These are phyloP conservation scores for Platycnemis pennipes DNA, from an alignment of 2,888 invertebrate genomes.

Conservation along the genomic window DNA sequence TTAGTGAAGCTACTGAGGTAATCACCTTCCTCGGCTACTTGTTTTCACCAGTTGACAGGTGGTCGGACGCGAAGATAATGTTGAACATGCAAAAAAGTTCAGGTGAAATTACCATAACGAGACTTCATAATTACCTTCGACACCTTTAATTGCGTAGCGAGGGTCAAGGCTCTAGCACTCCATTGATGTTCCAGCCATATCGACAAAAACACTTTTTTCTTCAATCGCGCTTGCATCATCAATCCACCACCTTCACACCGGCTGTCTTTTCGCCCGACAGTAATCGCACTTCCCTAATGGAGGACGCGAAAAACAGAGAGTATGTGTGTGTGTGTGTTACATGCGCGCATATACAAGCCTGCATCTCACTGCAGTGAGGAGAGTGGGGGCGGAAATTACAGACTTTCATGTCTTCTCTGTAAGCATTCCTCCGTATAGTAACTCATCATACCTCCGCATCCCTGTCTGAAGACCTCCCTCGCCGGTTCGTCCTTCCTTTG, in stretches of 20 bases:
- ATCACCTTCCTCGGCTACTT: background rate
- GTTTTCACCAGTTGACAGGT: background rate
- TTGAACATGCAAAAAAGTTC: background rate
- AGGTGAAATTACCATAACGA: too few relatives aligned
- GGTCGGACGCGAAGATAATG: background rate
- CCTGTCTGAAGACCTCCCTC: background rate
- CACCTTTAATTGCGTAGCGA: too few relatives aligned
- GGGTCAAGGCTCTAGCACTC: too few relatives aligned
- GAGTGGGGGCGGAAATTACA: background rate
- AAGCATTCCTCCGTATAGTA: background rate
- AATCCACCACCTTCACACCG: background rate
- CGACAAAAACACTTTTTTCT: background rate
- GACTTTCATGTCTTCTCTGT: conserved; percentile 16
- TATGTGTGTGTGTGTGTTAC: background rate
- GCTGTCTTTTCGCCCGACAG: background rate
- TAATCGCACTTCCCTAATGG: background rate
- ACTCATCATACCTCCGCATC: conserved; percentile 35
- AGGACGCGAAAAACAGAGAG: background rate
- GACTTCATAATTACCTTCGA: too few relatives aligned
- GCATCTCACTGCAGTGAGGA: background rate
- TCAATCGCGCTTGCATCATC: background rate
- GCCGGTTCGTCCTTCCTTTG: background rate
- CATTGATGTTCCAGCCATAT: background rate
- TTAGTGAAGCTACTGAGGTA: background rate
- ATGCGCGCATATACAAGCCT: background rate